Evolutionary conservation across 2,888 invertebrate genomes (phyloP).

Genomic region (Polyommatus icarus): DNA sequence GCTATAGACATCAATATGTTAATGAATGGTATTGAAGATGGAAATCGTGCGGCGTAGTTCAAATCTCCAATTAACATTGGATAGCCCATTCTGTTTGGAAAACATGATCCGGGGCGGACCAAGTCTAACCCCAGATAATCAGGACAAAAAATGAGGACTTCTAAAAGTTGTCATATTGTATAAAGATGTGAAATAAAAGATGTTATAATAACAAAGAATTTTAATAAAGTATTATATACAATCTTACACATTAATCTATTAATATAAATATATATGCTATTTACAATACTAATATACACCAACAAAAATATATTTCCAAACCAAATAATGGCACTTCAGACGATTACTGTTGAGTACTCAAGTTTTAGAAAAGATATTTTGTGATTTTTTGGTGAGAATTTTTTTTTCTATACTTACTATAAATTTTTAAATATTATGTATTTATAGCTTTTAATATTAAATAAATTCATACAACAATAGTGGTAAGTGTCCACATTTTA

Average conservation of each 20-base stretch:
- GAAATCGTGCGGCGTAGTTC: background rate
- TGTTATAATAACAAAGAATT: conserved; percentile 69
- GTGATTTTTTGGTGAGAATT: background rate
- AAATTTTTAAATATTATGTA: background rate
- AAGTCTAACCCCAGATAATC: too few species aligned
- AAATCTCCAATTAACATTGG: background rate
- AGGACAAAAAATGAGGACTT: background rate
- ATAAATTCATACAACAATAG: background rate
- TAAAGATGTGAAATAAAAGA: conserved; percentile 40
- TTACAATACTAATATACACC: conserved; percentile 46
- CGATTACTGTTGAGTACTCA: background rate
- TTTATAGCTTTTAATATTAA: background rate
- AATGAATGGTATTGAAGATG: conserved; percentile 48
- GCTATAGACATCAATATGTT: conserved; percentile 64
- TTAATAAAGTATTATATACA: conserved; percentile 73
- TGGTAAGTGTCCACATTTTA: background rate
- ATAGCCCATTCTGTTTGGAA: background rate
- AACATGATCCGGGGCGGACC: too few species aligned
- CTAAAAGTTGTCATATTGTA: background rate
- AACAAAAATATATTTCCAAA: conserved; percentile 33
- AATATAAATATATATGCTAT: conserved; percentile 53
- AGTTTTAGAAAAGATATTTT: background rate
- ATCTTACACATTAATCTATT: conserved; percentile 53
- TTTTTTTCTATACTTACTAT: background rate
- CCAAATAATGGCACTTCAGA: conserved; percentile 33